phyloP scores from a whole-genome alignment of 2,113 vertebrate species.

The Campylomormyrus numenius region DNA sequence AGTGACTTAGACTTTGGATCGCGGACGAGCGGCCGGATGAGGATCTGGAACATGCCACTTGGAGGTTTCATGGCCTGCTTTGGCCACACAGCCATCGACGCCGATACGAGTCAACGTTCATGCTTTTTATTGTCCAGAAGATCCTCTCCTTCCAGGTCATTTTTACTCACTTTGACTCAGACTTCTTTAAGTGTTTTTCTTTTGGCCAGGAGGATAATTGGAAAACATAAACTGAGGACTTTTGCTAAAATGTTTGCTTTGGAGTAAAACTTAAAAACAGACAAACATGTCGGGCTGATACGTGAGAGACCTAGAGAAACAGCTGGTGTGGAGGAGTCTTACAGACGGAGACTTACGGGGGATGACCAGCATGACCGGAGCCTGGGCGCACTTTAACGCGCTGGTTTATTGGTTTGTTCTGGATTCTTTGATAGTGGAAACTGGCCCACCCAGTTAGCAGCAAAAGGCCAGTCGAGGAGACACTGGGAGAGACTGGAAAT shows the following conservation, averaged over 20 bases:
- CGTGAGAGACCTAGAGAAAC: background rate
- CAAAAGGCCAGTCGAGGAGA: background rate
- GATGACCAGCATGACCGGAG: background rate
- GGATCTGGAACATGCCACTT: background rate
- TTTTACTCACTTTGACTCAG: background rate
- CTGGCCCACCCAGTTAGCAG: background rate
- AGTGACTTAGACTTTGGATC: conserved; percentile 4
- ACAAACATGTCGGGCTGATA: background rate
- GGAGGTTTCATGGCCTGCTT: background rate
- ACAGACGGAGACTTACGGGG: background rate
- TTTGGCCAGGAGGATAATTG: background rate
- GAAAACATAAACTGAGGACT: background rate
- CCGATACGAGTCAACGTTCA: background rate
- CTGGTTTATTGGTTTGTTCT: background rate
- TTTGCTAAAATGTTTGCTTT: background rate
- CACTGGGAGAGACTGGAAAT: background rate
- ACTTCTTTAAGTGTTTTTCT: background rate
- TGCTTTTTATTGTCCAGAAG: background rate
- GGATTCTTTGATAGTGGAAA: background rate
- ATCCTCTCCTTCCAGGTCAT: background rate
- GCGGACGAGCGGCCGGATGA: background rate
- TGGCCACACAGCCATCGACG: too few relatives aligned
- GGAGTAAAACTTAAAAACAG: background rate
- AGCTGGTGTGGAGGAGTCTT: background rate
- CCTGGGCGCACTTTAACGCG: background rate